Percentiles rank a stretch among this genome's conserved stretches.
These are phyloP conservation scores for Pterostichus madidus DNA, from an alignment of 2,888 invertebrate species.

Conservation along the genomic window DNA sequence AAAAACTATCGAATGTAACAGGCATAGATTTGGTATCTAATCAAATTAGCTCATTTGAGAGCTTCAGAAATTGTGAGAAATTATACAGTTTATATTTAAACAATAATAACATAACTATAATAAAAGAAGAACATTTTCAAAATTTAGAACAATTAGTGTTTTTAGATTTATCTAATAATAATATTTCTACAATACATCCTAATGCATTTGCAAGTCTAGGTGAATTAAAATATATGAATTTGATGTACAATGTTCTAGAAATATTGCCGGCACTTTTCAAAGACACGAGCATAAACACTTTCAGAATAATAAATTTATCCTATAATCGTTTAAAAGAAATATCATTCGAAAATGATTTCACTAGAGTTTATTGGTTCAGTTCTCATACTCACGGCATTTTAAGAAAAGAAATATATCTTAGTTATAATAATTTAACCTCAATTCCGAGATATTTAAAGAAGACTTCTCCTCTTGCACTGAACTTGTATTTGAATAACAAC, in stretches of 20 bases:
- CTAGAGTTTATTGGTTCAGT: background rate
- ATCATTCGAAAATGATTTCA: background rate
- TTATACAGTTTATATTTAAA: background rate
- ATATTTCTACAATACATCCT: constrained; percentile 78
- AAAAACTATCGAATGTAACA: background rate
- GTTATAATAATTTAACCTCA: constrained; percentile 9
- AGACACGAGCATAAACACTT: background rate
- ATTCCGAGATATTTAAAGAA: background rate
- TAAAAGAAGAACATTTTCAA: constrained; percentile 83
- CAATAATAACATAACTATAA: constrained; percentile 75
- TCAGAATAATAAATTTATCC: constrained; percentile 4
- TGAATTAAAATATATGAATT: constrained; percentile 6
- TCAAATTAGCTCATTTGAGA: constrained; percentile 16
- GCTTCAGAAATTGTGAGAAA: background rate
- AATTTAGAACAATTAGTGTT: constrained; percentile 74
- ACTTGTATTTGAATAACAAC: constrained; percentile 22
- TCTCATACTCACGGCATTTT: background rate
- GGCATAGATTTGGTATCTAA: constrained; percentile 6
- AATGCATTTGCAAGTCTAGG: constrained; percentile 14
- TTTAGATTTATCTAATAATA: constrained; percentile 80
- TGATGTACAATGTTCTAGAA: constrained; percentile 71
- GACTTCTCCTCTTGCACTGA: background rate
- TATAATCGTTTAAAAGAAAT: constrained; percentile 6
- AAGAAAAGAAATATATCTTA: background rate
- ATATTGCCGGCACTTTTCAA: constrained; percentile 75